These are phyloP conservation scores for Nyleta sp. DNA, from an alignment of 2,888 invertebrate species.

Conservation along the genomic window DNA sequence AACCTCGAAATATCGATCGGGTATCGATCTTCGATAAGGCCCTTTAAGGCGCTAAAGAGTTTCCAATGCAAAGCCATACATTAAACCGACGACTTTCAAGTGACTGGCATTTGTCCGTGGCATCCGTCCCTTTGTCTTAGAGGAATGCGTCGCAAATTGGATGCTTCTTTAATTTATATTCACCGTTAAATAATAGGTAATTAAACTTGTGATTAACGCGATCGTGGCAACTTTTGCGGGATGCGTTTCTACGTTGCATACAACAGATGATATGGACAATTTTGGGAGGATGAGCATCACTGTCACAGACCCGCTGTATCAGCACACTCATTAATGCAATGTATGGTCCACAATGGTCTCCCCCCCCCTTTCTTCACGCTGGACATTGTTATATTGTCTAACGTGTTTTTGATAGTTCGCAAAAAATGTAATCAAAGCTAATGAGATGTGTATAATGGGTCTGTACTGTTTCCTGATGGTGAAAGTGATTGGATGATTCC, in stretches of 20 bases:
- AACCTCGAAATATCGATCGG: slow-evolving; percentile 77
- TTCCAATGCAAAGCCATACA: slow-evolving; percentile 71
- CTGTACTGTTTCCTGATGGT: neutral
- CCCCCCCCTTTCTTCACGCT: slow-evolving; percentile 4
- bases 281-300: slow-evolving; percentile 50
- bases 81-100: slow-evolving; percentile 47
- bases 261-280: neutral
- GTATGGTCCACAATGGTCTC: slow-evolving; percentile 42
- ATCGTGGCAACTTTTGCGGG: neutral
- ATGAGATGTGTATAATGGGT: slow-evolving; percentile 59
- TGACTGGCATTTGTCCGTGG: slow-evolving; percentile 60
- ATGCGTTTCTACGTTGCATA: neutral
- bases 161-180: slow-evolving; percentile 39
- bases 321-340: slow-evolving; percentile 76
- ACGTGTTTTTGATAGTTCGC: slow-evolving; percentile 69
- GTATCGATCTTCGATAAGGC: slow-evolving; percentile 79
- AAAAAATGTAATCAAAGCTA: slow-evolving; percentile 70
- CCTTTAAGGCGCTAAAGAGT: slow-evolving; percentile 80
- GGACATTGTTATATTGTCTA: slow-evolving; percentile 71
- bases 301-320: slow-evolving; percentile 72
- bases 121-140: slow-evolving; percentile 43
- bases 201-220: slow-evolving; percentile 22
- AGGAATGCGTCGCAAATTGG: slow-evolving; percentile 42
- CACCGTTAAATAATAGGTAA: slow-evolving; percentile 26
- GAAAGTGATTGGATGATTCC: slow-evolving; percentile 22